Percentiles rank a stretch among this genome's conserved stretches.
These are phyloP conservation scores for Sisyra nigra DNA, from an alignment of 2,888 invertebrate genomes.

Conservation along the genomic window DNA sequence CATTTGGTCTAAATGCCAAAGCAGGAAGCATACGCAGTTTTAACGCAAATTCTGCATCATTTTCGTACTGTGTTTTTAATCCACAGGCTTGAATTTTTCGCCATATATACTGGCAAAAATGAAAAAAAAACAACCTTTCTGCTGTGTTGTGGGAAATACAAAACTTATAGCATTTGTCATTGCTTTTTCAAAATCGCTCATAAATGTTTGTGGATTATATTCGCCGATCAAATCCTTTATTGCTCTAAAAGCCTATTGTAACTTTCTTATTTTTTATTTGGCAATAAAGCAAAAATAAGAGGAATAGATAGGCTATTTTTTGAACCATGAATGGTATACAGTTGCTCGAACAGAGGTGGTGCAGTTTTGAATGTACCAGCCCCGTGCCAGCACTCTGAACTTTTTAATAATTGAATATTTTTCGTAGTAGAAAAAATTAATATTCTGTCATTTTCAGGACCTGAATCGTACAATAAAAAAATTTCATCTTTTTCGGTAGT, in stretches of 20 bases:
- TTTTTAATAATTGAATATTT: neutral
- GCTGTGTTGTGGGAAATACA: slow-evolving; percentile 8
- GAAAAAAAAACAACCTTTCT: slow-evolving; percentile 12
- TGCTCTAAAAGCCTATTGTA: slow-evolving; percentile 8
- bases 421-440: neutral
- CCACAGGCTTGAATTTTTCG: slow-evolving; percentile 10
- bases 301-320: slow-evolving; percentile 10
- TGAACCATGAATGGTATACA: slow-evolving; percentile 14
- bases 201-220: slow-evolving; percentile 6
- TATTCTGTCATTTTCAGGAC: neutral
- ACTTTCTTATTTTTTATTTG: slow-evolving; percentile 10
- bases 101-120: slow-evolving; percentile 11
- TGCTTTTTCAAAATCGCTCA: slow-evolving; percentile 9
- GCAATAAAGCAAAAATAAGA: slow-evolving; percentile 11
- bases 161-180: slow-evolving; percentile 8
- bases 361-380: slow-evolving; percentile 14
- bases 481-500: neutral
- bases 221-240: slow-evolving; percentile 6
- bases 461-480: slow-evolving; percentile 2
- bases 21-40: slow-evolving; percentile 10
- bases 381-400: slow-evolving; percentile 10
- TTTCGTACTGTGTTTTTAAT: slow-evolving; percentile 8
- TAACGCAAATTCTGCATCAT: slow-evolving; percentile 10
- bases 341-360: slow-evolving; percentile 13
- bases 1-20: slow-evolving; percentile 10